These are phyloP conservation scores for Hypanus sabinus DNA, from an alignment of 2,113 vertebrate genomes.

Conservation along the genomic window DNA sequence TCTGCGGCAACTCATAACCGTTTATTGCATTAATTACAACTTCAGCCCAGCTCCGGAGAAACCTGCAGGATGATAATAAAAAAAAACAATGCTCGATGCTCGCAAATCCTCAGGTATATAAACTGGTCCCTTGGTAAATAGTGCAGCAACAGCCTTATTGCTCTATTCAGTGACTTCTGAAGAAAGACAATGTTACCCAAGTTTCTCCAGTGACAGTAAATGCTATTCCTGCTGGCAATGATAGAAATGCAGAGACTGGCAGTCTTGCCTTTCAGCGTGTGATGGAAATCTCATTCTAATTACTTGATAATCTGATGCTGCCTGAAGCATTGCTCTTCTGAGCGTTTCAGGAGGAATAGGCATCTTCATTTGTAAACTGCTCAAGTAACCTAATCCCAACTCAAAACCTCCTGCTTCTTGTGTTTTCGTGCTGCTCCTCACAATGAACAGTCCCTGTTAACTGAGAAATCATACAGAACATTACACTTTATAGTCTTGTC, in stretches of 20 bases:
- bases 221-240: not conserved
- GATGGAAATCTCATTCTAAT: not conserved
- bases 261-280: not conserved
- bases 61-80: not conserved
- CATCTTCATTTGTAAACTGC: not conserved
- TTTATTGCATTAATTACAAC: not conserved
- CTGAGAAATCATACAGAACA: not conserved
- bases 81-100: not conserved
- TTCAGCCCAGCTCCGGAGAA: not conserved
- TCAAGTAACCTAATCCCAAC: not conserved
- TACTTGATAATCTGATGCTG: not conserved
- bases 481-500: not conserved
- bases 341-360: not conserved
- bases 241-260: not conserved
- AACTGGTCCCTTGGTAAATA: not conserved
- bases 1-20: not conserved
- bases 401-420: not conserved
- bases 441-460: not conserved
- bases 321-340: not conserved
- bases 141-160: not conserved
- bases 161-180: not conserved
- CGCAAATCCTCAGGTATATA: not conserved
- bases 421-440: not conserved
- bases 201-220: not conserved
- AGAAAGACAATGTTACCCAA: not conserved